phyloP scores from a whole-genome alignment of 1,140 invertebrate genomes.

The Drosophila ananassae region DNA sequence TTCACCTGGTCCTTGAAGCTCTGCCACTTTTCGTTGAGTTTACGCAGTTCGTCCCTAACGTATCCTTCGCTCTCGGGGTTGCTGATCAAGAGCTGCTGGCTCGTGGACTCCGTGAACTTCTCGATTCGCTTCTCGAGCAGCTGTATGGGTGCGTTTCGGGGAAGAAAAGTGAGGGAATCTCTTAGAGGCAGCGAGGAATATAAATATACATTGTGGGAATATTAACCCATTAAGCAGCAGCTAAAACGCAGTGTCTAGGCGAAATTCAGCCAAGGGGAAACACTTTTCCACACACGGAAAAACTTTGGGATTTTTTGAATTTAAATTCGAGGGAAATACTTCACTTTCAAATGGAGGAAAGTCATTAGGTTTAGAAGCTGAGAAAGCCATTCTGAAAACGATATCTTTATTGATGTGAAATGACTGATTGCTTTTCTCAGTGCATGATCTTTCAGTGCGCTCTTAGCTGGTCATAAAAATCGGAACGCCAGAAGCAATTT shows the following conservation, averaged over 20 bases:
- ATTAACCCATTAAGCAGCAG: conserved; percentile 37
- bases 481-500: conserved; percentile 74
- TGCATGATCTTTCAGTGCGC: conserved; percentile 7
- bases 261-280: conserved; percentile 39
- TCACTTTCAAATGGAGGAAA: no score
- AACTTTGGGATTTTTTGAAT: not conserved
- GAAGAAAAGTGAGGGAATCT: not conserved
- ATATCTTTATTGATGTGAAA: not conserved
- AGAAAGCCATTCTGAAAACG: not conserved
- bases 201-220: conserved; percentile 26
- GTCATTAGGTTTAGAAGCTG: no score
- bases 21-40: conserved; percentile 90
- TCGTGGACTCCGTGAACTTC: conserved; percentile 88
- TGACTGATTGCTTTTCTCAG: not conserved
- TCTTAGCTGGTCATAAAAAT: conserved; percentile 58
- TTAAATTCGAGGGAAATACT: not conserved
- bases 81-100: conserved; percentile 87
- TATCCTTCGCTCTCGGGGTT: conserved; percentile 86
- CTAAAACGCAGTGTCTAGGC: conserved; percentile 53
- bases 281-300: conserved; percentile 4
- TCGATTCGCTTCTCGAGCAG: conserved; percentile 90
- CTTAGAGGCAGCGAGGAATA: conserved; percentile 53
- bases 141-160: conserved; percentile 75
- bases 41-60: conserved; percentile 87
- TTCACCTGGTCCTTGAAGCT: conserved; percentile 89